phyloP scores from a whole-genome alignment of 2,113 vertebrate genomes.

The Carollia perspicillata region DNA sequence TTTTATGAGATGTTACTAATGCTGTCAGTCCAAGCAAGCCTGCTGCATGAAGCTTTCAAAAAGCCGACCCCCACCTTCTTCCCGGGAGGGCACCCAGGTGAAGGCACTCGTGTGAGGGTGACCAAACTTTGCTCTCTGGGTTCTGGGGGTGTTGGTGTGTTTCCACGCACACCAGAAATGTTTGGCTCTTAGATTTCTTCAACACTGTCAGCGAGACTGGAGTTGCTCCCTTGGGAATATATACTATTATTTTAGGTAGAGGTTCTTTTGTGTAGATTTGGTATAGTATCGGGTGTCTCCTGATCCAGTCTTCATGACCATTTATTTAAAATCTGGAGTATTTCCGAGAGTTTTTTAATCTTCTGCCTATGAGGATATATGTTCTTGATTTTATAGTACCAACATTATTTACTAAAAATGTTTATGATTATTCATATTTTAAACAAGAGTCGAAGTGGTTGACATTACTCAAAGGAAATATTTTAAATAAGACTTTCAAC shows the following conservation, averaged over 20 bases:
- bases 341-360: neutral
- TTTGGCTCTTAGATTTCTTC: neutral
- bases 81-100: rapidly evolving
- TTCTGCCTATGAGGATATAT: neutral
- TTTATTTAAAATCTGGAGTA: neutral
- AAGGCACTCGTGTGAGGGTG: neutral
- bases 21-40: neutral
- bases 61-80: too few species aligned
- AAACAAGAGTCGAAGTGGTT: neutral
- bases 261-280: neutral
- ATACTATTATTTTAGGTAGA: neutral
- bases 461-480: neutral
- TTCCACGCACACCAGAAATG: neutral
- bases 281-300: neutral
- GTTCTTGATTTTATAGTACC: neutral
- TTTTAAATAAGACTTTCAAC: neutral
- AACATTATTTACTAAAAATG: neutral
- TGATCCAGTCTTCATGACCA: neutral
- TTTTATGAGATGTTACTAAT: neutral
- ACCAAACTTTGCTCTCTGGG: neutral
- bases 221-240: neutral
- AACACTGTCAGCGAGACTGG: neutral
- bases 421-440: neutral
- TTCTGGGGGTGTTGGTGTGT: neutral
- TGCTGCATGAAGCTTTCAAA: neutral